Evolutionary conservation across 2,113 vertebrate genomes (phyloP).

Genomic region (Periophthalmodon schlosseri): DNA sequence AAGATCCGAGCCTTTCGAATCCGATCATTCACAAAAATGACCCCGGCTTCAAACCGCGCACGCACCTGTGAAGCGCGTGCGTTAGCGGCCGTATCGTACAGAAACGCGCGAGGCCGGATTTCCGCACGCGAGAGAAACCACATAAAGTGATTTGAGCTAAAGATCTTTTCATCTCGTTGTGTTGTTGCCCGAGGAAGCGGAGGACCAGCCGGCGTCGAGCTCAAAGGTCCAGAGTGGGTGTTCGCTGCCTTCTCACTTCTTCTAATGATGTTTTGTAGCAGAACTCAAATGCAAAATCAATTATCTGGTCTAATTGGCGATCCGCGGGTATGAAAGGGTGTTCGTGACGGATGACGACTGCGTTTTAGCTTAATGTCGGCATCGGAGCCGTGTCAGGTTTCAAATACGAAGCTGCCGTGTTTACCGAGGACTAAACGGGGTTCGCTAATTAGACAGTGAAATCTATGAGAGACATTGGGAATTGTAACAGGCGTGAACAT

Average conservation of each 20-base stretch:
- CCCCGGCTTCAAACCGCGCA: conserved; percentile 1
- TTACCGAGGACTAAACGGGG: not conserved
- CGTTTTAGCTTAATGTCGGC: conserved; percentile 4
- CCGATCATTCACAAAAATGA: not conserved
- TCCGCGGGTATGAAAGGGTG: conserved; percentile 25
- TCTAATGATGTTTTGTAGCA: conserved; percentile 67
- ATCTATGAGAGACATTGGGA: not conserved
- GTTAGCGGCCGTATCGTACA: not conserved
- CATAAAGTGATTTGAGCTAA: conserved; percentile 45
- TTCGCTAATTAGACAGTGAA: not conserved
- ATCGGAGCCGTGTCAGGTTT: conserved; percentile 6
- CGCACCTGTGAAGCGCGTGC: not conserved
- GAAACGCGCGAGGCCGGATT: conserved; percentile 20
- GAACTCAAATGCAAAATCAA: conserved; percentile 64
- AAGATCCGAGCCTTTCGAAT: not conserved
- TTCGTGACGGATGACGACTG: conserved; percentile 32
- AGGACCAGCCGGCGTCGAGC: conserved; percentile 39
- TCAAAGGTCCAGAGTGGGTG: conserved; percentile 64
- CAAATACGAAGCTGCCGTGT: conserved; percentile 10
- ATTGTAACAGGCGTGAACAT: not conserved
- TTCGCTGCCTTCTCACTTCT: conserved; percentile 33
- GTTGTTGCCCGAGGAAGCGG: conserved; percentile 32
- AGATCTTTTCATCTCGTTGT: conserved; percentile 48
- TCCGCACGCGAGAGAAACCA: conserved; percentile 36
- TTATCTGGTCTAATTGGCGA: conserved; percentile 58